Conservation (phyloP, 2,113 vertebrate species). For the Cheirogaleus medius region DNA sequence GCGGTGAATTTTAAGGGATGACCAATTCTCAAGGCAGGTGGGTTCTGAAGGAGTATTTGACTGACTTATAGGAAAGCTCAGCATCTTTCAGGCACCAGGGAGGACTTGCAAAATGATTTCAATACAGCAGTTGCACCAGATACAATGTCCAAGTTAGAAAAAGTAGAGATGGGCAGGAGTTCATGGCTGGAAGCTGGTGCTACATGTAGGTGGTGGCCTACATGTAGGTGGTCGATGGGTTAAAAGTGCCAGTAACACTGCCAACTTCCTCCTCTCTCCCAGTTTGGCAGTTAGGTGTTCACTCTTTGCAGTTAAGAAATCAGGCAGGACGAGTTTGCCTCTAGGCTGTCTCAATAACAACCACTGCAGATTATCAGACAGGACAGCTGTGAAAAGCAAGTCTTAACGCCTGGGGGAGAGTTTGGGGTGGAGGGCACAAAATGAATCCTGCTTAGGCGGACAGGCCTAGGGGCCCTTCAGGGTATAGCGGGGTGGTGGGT, state of each 20-base stretch:
- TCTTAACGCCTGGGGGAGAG: accelerated
- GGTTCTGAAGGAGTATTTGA: not conserved
- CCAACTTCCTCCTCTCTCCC: accelerated
- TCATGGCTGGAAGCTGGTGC: not conserved
- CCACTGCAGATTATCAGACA: accelerated
- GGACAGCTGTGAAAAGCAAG: not conserved
- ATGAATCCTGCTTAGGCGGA: not conserved
- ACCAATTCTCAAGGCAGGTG: not conserved
- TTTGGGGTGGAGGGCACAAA: not conserved
- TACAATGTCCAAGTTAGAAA: accelerated
- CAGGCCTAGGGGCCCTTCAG: accelerated
- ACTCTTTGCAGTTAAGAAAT: not conserved
- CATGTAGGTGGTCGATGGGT: not conserved
- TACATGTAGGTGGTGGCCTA: not conserved
- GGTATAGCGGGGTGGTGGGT: too few species aligned
- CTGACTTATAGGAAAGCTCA: not conserved
- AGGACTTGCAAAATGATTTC: not conserved
- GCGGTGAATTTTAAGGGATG: not conserved
- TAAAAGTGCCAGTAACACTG: accelerated
- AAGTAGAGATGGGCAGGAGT: not conserved
- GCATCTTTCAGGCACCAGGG: not conserved
- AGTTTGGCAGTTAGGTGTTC: not conserved
- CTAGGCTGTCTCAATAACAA: not conserved
- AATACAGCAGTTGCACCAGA: too few species aligned
- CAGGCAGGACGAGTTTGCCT: not conserved